Conservation (phyloP, 2,888 invertebrate genomes). For the Drosophila greeni region DNA sequence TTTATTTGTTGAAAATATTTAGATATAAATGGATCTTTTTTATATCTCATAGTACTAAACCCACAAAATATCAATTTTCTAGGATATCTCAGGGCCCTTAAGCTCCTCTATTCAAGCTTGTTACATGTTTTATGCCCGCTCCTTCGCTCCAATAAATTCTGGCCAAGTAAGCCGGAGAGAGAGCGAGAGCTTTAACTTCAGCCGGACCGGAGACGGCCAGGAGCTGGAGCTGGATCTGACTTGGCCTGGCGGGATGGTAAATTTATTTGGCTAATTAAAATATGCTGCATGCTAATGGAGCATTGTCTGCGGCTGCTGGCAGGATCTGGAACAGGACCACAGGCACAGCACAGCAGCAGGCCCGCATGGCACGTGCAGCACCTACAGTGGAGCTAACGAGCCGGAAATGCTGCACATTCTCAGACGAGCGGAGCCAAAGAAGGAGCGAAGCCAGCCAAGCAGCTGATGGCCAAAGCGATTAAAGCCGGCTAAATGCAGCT, state of each 20-base stretch:
- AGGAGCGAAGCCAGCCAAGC: slow-evolving; percentile 28
- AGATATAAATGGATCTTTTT: neutral
- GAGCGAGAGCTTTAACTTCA: slow-evolving; percentile 42
- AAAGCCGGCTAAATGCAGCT: slow-evolving; percentile 50
- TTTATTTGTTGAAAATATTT: neutral
- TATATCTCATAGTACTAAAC: neutral
- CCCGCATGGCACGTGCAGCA: slow-evolving; percentile 37
- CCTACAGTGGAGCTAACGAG: slow-evolving; percentile 66
- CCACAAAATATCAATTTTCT: neutral
- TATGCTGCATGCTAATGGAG: slow-evolving; percentile 73
- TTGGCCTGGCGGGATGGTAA: slow-evolving; percentile 47
- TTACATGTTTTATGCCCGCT: slow-evolving; percentile 23
- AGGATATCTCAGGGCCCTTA: slow-evolving; percentile 1
- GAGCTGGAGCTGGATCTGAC: neutral
- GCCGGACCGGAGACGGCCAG: slow-evolving; percentile 19
- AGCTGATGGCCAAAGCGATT: slow-evolving; percentile 60
- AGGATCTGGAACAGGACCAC: slow-evolving; percentile 23
- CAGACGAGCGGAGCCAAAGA: slow-evolving; percentile 30
- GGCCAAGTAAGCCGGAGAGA: slow-evolving; percentile 23
- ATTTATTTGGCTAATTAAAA: slow-evolving; percentile 75
- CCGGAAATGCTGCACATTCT: slow-evolving; percentile 70
- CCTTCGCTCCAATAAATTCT: slow-evolving; percentile 53
- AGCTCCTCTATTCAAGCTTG: neutral
- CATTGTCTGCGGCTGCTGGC: slow-evolving; percentile 56
- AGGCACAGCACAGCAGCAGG: slow-evolving; percentile 4